Evolutionary conservation across 2,888 invertebrate genomes (phyloP), one percentile per base, ranked within the genome.

Genomic region (Leptinotarsa haldemani): DNA sequence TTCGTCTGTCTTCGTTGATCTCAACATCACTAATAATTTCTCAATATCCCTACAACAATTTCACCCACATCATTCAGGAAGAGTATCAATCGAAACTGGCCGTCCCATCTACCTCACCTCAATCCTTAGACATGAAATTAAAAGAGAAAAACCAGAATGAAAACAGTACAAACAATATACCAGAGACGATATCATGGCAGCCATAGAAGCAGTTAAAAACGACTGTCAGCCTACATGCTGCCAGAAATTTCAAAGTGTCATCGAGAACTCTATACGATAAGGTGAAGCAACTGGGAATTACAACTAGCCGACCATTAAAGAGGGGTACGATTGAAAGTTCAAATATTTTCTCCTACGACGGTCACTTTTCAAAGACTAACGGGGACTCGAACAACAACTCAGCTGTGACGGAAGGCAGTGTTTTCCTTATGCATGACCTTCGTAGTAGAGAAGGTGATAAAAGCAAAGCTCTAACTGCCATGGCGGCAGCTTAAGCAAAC

Each of bases 101-200:
- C 70, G 88, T 89, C 40, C 91, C 90, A 67, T 90, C 89, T 70
- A 90, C 91, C 0, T 90, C 92, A 1, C 91, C 92, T 0, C 88
- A 90, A 65, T 91, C 91, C 91, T 90, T 80, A 88, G 90, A 79
- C 20, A 89, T 79, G 92, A 93, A 77, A 90, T 90, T 78, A 87
- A 90, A 80, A 77, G 78, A n/a, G 82, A 95, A 85, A 95, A 94
- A 85, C 95, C 95, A 0, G 96, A 97, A 88, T 97, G 96, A 96
- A 97, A 96, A 85, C 91, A 96, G 72, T 97, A 97, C 88, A 97
- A 97, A 87, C 96, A 96, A 86, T 97, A 97, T 87, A 95, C 96
- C 4, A 91, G 95, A 76, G 92, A 93, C 77, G 95, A 97, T 85
- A 95, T 97, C 80, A 91, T 93, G 90, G 92, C 94, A 2, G 97